Evolutionary conservation across 1,140 invertebrate genomes (phyloP).

Genomic region (Steinernema khuongi): DNA sequence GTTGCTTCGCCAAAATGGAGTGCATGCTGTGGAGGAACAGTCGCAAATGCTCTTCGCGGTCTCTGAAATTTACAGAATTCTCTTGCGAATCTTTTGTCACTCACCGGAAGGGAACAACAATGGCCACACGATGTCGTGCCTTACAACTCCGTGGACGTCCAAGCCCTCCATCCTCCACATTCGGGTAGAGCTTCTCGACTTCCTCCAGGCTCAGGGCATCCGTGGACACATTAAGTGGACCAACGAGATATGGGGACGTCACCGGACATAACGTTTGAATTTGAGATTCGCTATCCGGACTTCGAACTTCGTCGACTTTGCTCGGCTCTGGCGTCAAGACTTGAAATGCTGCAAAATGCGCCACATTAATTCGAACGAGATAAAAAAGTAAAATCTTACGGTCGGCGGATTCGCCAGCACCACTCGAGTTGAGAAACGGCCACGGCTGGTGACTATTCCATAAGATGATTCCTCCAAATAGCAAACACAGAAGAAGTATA

Average conservation of each 20-base stretch:
- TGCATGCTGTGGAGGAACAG: slow-evolving; percentile 57
- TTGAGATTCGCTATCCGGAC: not conserved
- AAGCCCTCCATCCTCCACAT: slow-evolving; percentile 49
- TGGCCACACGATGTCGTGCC: slow-evolving; percentile 50
- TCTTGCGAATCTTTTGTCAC: not conserved
- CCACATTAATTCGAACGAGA: no score
- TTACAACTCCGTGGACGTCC: slow-evolving; percentile 42
- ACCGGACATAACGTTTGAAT: slow-evolving; percentile 7
- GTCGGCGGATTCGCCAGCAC: no score
- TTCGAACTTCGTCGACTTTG: no score
- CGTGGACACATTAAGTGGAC: slow-evolving; percentile 50
- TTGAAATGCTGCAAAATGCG: no score
- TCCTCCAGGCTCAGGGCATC: slow-evolving; percentile 42
- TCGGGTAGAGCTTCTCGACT: slow-evolving; percentile 46
- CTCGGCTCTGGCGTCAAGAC: no score
- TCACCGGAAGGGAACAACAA: slow-evolving; percentile 50
- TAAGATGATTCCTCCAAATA: no score
- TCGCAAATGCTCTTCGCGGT: slow-evolving; percentile 49
- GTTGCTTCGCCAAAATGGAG: slow-evolving; percentile 51
- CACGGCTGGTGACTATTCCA: no score
- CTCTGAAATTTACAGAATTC: not conserved
- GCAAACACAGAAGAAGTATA: no score
- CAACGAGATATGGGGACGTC: slow-evolving; percentile 31
- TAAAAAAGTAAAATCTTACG: no score
- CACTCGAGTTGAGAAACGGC: no score